Evolutionary conservation across 2,888 invertebrate genomes (phyloP).

Genomic region (Tinea semifulvella): DNA sequence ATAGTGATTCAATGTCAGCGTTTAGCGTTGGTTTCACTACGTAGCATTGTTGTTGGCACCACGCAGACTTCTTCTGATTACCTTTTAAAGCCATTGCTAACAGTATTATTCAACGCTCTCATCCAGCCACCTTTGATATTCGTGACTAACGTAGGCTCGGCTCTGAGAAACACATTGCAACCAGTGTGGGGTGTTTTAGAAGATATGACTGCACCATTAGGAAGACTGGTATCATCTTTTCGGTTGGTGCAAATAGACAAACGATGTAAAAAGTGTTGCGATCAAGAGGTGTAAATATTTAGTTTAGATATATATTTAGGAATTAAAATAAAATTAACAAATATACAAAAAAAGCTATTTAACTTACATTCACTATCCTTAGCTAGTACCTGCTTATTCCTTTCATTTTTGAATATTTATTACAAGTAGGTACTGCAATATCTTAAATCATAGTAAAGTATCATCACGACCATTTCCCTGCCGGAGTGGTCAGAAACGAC

Average conservation of each 20-base stretch:
- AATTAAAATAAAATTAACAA: no score
- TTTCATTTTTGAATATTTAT: no score
- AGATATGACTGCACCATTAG: slow-evolving; percentile 32
- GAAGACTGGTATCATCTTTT: slow-evolving; percentile 27
- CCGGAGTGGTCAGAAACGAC: no score
- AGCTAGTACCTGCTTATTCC: no score
- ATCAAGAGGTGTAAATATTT: not conserved
- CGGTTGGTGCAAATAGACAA: slow-evolving; percentile 29
- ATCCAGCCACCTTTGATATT: slow-evolving; percentile 75
- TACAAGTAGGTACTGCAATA: no score
- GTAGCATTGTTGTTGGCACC: slow-evolving; percentile 27
- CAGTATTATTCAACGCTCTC: slow-evolving; percentile 73
- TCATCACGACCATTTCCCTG: no score
- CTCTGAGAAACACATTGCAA: slow-evolving; percentile 65
- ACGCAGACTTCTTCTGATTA: slow-evolving; percentile 63
- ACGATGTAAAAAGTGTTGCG: not conserved
- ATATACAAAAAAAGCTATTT: no score
- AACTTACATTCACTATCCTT: no score
- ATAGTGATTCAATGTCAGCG: slow-evolving; percentile 59
- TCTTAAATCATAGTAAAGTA: no score
- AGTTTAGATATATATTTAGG: not conserved
- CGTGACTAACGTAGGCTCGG: slow-evolving; percentile 67
- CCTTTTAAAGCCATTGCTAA: slow-evolving; percentile 73
- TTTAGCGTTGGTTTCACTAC: slow-evolving; percentile 19
- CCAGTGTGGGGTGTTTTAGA: slow-evolving; percentile 26